Conservation (phyloP, 1,140 invertebrate species). For the Cepaea nemoralis region DNA sequence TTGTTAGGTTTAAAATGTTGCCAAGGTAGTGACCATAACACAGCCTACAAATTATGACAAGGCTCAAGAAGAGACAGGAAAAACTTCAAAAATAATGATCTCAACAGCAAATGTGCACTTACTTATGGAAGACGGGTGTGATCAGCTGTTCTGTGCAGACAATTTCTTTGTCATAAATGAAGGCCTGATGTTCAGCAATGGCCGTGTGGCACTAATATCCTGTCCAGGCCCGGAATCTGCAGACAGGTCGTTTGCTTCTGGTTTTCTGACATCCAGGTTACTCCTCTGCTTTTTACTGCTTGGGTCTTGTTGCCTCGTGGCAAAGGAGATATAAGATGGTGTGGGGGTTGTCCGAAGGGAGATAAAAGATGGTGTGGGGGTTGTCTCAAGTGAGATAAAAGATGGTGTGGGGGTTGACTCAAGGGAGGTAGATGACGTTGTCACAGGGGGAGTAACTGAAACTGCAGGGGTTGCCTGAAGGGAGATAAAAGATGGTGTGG, state of each 20-base stretch:
- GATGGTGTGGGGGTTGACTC: not conserved
- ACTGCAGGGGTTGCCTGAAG: not conserved
- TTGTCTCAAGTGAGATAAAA: not conserved
- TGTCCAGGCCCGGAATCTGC: not conserved
- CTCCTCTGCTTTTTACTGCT: not conserved
- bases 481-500: slow-evolving; percentile 9
- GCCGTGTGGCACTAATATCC: not conserved
- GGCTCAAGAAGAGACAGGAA: too few relatives aligned
- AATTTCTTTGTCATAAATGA: slow-evolving; percentile 1
- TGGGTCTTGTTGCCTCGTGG: not conserved
- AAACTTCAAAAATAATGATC: too few relatives aligned
- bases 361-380: not conserved
- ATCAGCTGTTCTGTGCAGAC: not conserved
- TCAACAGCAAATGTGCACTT: too few relatives aligned
- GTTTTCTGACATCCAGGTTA: not conserved
- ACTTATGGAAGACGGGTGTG: not conserved
- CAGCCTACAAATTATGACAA: too few relatives aligned
- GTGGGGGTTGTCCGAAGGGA: too few relatives aligned
- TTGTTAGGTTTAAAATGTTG: too few relatives aligned
- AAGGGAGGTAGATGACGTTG: slow-evolving; percentile 1
- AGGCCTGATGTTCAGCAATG: not conserved
- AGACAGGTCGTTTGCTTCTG: not conserved
- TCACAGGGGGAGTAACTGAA: not conserved
- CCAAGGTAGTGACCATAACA: too few relatives aligned
- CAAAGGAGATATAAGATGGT: not conserved